These are phyloP conservation scores for Zaprionus lachaisei DNA, from an alignment of 1,140 invertebrate genomes.

Conservation along the genomic window DNA sequence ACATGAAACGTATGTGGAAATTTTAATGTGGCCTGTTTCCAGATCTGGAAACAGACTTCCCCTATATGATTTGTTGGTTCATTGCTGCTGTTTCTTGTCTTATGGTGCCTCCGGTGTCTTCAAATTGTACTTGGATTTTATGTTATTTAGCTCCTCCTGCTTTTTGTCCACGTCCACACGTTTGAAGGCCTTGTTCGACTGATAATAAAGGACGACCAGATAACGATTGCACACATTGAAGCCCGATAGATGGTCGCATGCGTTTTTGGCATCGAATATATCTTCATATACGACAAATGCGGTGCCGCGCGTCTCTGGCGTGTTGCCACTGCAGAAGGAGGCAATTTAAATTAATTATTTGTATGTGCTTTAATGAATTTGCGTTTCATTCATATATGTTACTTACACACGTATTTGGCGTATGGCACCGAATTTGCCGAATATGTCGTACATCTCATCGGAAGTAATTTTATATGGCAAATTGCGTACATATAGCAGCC, in stretches of 20 bases:
- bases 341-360: constrained; percentile 21
- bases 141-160: constrained; percentile 97
- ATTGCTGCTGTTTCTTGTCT: not conserved
- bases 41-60: not conserved
- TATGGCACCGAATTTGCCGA: constrained; percentile 99
- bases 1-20: constrained; percentile 18
- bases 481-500: constrained; percentile 98
- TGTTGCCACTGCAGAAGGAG: constrained; percentile 94
- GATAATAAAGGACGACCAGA: constrained; percentile 98
- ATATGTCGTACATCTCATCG: constrained; percentile 99
- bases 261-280: constrained; percentile 99
- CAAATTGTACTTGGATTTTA: constrained; percentile 97
- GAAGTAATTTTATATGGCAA: constrained; percentile 99
- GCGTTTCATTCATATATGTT: not conserved
- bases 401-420: constrained; percentile 98
- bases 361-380: constrained; percentile 27
- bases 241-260: constrained; percentile 99
- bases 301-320: constrained; percentile 98
- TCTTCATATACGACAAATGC: constrained; percentile 99
- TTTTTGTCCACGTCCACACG: constrained; percentile 98
- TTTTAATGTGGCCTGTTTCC: not conserved
- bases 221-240: constrained; percentile 99
- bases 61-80: not conserved
- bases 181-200: constrained; percentile 97
- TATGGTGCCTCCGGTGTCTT: constrained; percentile 79